Evolutionary conservation across 2,888 invertebrate genomes (phyloP).

Genomic region (Coelopa pilipes): DNA sequence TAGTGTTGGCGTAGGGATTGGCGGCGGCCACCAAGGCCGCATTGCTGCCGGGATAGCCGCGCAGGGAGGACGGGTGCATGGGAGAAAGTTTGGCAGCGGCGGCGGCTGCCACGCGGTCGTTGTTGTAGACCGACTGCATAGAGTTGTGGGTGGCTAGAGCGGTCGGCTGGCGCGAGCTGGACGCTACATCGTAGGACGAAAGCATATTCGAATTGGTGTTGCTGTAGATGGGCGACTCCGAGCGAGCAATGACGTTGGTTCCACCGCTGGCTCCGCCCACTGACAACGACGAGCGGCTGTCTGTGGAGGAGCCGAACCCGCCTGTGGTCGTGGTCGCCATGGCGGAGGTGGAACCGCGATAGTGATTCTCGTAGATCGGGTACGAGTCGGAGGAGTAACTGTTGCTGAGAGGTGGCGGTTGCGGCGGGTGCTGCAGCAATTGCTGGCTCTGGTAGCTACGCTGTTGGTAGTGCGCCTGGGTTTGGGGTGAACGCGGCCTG

Average conservation of each 20-base stretch:
- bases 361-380: slow-evolving; percentile 71
- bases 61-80: slow-evolving; percentile 31
- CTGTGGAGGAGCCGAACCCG: slow-evolving; percentile 38
- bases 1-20: slow-evolving; percentile 5
- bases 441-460: slow-evolving; percentile 41
- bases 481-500: slow-evolving; percentile 45
- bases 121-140: slow-evolving; percentile 55
- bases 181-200: slow-evolving; percentile 47
- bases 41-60: not conserved
- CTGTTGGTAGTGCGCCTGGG: slow-evolving; percentile 46
- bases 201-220: slow-evolving; percentile 67
- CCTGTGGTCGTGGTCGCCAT: slow-evolving; percentile 35
- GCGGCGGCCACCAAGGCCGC: not conserved
- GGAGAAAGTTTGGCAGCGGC: slow-evolving; percentile 39
- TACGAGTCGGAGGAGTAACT: slow-evolving; percentile 65
- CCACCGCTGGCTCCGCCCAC: slow-evolving; percentile 22
- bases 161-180: slow-evolving; percentile 25
- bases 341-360: slow-evolving; percentile 57
- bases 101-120: slow-evolving; percentile 41
- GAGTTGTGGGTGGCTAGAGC: slow-evolving; percentile 52
- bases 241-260: slow-evolving; percentile 49
- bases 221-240: slow-evolving; percentile 70
- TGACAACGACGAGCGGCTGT: slow-evolving; percentile 46
- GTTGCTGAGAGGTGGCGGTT: slow-evolving; percentile 45
- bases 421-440: slow-evolving; percentile 41